These are phyloP conservation scores for Falco rusticolus DNA, from an alignment of 2,797 vertebrate species.

Conservation along the genomic window DNA sequence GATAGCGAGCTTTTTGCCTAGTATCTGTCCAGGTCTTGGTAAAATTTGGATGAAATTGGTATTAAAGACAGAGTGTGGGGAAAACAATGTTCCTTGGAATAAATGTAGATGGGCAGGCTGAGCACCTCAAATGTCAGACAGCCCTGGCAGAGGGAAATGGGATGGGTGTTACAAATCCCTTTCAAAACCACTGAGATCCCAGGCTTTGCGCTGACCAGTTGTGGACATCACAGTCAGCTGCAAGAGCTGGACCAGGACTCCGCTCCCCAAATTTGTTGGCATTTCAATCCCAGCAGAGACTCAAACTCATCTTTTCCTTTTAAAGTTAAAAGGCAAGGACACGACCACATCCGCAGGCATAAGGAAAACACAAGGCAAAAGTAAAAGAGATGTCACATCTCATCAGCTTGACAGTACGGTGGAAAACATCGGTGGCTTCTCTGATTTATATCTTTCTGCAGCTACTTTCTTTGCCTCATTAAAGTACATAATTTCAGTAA, in stretches of 20 bases:
- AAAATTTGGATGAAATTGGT: neutral
- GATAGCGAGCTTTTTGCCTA: neutral
- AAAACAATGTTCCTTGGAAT: neutral
- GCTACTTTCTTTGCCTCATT: conserved; percentile 29
- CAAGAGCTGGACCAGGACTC: neutral
- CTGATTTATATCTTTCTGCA: neutral
- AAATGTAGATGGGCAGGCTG: neutral
- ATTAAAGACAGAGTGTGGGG: neutral
- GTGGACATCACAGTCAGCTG: neutral
- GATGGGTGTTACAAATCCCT: neutral
- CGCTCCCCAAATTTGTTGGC: neutral
- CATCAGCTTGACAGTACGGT: neutral
- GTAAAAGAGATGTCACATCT: conserved; percentile 23
- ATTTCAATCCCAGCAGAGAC: neutral
- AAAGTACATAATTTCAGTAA: conserved; percentile 18
- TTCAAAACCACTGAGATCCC: neutral
- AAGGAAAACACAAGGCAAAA: neutral
- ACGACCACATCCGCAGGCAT: neutral
- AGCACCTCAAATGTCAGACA: neutral
- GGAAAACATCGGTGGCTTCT: conserved; percentile 14
- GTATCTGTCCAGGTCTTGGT: neutral
- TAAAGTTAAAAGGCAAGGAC: conserved; percentile 1
- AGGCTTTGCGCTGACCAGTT: neutral
- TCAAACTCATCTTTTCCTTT: neutral
- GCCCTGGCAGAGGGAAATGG: neutral